Conservation (phyloP, 2,888 invertebrate species). For the Lithophane socia region DNA sequence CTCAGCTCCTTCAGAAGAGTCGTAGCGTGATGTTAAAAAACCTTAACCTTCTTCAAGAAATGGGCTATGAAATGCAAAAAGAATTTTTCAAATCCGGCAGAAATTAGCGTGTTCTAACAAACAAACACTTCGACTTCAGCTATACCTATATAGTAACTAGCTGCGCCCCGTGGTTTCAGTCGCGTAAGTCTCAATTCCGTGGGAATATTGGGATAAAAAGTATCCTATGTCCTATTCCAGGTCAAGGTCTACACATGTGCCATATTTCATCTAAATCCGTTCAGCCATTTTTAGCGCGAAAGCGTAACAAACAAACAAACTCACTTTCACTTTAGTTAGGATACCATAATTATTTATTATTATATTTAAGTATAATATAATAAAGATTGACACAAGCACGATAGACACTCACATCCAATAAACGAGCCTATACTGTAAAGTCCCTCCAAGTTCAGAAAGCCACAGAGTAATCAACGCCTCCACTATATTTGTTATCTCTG, state of each 20-base stretch:
- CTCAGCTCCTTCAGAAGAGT: background rate
- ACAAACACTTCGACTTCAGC: background rate
- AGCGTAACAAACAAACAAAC: too few species aligned
- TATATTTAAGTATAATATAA: too few species aligned
- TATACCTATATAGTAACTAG: too few species aligned
- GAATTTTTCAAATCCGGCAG: background rate
- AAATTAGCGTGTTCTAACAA: background rate
- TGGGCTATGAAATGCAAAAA: background rate
- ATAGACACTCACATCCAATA: background rate
- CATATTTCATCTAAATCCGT: too few species aligned
- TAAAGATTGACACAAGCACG: conserved; percentile 4
- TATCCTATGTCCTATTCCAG: too few species aligned
- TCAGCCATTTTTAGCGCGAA: too few species aligned
- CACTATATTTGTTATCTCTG: conserved; percentile 38
- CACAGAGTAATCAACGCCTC: conserved; percentile 42
- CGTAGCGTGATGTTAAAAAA: background rate
- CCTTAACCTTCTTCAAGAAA: background rate
- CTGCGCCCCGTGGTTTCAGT: too few species aligned
- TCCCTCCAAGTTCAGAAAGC: conserved; percentile 30
- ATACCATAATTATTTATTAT: too few species aligned
- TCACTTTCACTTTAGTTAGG: too few species aligned
- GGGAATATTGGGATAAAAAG: too few species aligned
- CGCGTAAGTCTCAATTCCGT: too few species aligned
- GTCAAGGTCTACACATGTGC: too few species aligned
- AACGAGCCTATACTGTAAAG: conserved; percentile 20